Percentiles rank a stretch among this genome's conserved stretches.
phyloP scores from a whole-genome alignment of 2,113 vertebrate genomes.

The Herpetotheres cachinnans region DNA sequence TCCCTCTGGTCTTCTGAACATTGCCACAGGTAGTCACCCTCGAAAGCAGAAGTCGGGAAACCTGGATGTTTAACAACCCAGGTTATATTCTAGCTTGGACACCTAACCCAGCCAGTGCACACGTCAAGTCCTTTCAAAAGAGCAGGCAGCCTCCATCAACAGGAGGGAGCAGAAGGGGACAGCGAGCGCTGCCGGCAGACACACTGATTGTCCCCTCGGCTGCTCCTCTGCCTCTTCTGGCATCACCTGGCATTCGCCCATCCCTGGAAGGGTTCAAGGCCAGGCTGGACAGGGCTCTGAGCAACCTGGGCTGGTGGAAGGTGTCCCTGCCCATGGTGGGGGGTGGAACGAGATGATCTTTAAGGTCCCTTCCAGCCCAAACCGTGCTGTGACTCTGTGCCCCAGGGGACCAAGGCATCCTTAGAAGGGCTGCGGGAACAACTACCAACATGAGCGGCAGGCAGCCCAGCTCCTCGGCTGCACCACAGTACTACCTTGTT shows the following conservation, averaged over 20 bases:
- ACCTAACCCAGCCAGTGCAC: neutral
- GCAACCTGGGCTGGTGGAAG: no score
- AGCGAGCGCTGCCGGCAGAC: neutral
- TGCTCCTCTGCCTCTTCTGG: neutral
- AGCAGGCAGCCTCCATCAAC: neutral
- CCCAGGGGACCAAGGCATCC: neutral
- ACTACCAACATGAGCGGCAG: fast-evolving
- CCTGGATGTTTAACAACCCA: fast-evolving
- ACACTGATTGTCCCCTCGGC: neutral
- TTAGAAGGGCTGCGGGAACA: neutral
- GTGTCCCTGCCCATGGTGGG: no score
- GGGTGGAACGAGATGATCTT: no score
- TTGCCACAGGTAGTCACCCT: fast-evolving
- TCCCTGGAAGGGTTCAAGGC: no score
- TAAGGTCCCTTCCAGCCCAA: no score
- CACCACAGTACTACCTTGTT: fast-evolving
- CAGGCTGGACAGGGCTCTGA: no score
- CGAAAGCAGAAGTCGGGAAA: neutral
- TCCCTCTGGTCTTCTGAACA: neutral
- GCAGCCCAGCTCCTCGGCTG: neutral
- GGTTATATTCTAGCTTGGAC: neutral
- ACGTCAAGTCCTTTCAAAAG: neutral
- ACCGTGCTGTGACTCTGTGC: no score
- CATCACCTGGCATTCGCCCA: no score
- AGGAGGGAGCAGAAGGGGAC: neutral